phyloP scores from a whole-genome alignment of 2,888 invertebrate species.

The Volucella bombylans region DNA sequence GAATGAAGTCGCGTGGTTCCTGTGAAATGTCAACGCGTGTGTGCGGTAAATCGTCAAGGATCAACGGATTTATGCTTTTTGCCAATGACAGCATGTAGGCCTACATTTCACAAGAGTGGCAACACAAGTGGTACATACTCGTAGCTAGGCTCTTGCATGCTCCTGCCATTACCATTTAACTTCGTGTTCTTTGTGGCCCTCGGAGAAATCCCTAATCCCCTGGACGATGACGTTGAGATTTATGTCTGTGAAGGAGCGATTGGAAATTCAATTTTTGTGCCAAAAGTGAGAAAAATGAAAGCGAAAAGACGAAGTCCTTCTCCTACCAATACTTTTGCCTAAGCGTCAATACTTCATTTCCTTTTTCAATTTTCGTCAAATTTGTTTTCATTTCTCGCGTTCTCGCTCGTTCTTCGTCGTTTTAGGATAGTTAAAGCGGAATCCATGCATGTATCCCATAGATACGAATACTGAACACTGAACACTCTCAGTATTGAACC shows the following conservation, averaged over 20 bases:
- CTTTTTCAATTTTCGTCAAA: slow-evolving; percentile 76
- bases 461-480: slow-evolving; percentile 15
- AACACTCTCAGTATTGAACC: slow-evolving; percentile 35
- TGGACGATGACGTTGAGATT: slow-evolving; percentile 61
- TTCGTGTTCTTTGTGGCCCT: neutral
- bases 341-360: slow-evolving; percentile 75
- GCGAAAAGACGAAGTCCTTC: slow-evolving; percentile 20
- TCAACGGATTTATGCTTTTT: slow-evolving; percentile 71
- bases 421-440: slow-evolving; percentile 6
- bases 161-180: neutral
- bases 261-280: slow-evolving; percentile 63
- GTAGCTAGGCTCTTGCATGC: neutral
- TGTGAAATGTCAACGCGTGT: slow-evolving; percentile 58
- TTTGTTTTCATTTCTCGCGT: slow-evolving; percentile 74
- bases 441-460: slow-evolving; percentile 36
- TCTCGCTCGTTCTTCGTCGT: slow-evolving; percentile 41
- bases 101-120: slow-evolving; percentile 65
- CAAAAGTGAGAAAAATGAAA: slow-evolving; percentile 4
- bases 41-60: slow-evolving; percentile 55
- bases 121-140: slow-evolving; percentile 66
- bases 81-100: slow-evolving; percentile 66
- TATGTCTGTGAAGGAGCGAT: slow-evolving; percentile 58
- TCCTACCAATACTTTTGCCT: slow-evolving; percentile 13
- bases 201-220: slow-evolving; percentile 24
- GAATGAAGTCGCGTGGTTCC: neutral